phyloP scores from a whole-genome alignment of 2,797 vertebrate genomes.

The Enteromius trimaculatus region DNA sequence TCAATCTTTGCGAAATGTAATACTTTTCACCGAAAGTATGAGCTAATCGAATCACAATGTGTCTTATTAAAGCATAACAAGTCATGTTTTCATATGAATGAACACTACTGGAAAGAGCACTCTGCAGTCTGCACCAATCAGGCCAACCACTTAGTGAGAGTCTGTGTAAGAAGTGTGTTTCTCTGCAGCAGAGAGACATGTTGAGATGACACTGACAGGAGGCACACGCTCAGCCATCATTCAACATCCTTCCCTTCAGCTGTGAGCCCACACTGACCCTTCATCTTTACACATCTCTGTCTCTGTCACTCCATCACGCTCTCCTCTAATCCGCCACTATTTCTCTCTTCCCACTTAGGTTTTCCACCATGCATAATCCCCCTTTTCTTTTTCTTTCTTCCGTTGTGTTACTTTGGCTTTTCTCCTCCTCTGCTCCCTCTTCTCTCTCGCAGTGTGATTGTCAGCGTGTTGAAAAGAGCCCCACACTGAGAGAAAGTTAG shows the following conservation, averaged over 20 bases:
- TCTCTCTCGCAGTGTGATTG: constrained; percentile 22
- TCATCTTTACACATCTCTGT: neutral
- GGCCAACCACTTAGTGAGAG: neutral
- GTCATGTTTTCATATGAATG: neutral
- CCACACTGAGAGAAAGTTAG: constrained; percentile 38
- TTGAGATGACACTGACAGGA: constrained; percentile 52
- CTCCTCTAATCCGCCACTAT: constrained; percentile 3
- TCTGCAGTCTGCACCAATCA: neutral
- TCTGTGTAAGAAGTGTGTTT: constrained; percentile 9
- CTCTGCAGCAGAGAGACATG: constrained; percentile 27
- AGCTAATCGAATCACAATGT: neutral
- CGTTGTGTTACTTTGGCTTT: constrained; percentile 2
- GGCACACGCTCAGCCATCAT: constrained; percentile 41
- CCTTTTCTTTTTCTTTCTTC: neutral
- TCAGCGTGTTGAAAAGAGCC: constrained; percentile 28
- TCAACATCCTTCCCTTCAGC: constrained; percentile 41
- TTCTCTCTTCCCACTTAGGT: constrained; percentile 28
- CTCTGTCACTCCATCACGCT: neutral
- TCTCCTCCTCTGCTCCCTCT: constrained; percentile 2
- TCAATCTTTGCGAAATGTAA: no score
- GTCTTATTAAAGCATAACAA: neutral
- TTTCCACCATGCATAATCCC: constrained; percentile 21
- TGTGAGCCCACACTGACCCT: constrained; percentile 15
- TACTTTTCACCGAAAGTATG: neutral
- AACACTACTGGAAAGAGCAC: neutral